Base-by-base conservation (phyloP, 2,888 invertebrate species). In the Drosophila lacicola region DNA sequence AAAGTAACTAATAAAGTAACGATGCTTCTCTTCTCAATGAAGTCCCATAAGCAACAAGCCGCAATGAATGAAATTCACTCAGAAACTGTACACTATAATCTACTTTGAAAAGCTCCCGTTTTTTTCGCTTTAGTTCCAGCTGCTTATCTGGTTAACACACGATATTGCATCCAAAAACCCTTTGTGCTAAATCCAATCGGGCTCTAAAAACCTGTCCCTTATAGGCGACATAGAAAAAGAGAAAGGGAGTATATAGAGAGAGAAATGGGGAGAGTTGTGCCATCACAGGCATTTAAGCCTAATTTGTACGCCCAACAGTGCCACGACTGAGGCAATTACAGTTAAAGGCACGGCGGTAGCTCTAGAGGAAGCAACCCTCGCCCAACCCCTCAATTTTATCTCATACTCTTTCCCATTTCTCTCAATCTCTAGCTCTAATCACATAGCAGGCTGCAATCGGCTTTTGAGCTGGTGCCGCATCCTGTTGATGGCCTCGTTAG, bases 401-500 rank as follows among this genome's bases (percentile, higher is more conserved):
- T 17, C 14, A 50, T 42, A 10, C 33, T 42, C 45, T 42, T 29
- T 49, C 25, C 6, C 47, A 56, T 62, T 58, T 53, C 37, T 34
- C 6, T 13, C 49, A 41, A 17, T 58, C 49, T 58, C 47, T 55
- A 68, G 57, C 75, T 78, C 86, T 83, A 83, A 83, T 83, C 82
- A 85, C 82, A 76, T 56, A 67, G 82, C 85, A 65, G 79, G 70
- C 82, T 88, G 86, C 87, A 88, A 88, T 83, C 79, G 79, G 87
- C 89, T 84, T 84, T 88, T 80, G 73, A 82, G 75, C 79, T 68
- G 66, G 72, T 75, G 67, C 65, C 76, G 83, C 78, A 86, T 84
- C 84, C 84, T 74, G 88, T 75, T 84, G 88, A 87, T 87, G 85
- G 85, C 88, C 85, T 84, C 86, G 89, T 86, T 87, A 87, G 86